Base-by-base conservation (phyloP, 2,888 invertebrate genomes). In the Hermaeophaga mercurialis region DNA sequence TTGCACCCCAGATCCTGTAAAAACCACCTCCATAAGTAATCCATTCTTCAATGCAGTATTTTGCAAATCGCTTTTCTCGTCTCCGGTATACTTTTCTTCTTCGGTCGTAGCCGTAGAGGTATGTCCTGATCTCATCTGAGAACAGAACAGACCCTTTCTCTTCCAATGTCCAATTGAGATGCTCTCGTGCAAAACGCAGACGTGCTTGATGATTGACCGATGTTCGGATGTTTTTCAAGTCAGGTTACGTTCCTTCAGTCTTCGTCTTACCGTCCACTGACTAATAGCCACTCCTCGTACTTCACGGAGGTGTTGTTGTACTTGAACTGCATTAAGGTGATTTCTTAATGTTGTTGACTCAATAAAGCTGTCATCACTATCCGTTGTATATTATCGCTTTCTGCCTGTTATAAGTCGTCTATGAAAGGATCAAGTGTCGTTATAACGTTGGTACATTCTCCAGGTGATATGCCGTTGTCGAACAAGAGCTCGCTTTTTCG, bases 41-140 rank as follows among this genome's bases (percentile, higher is more conserved):
- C 26, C 41, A 34, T 15, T 53, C 44, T 36, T 38, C 28, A 49
- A n/a, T 18, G 34, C 34, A 34, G 17, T 18, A 24, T 11, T 49
- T 11, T 24, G 33, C 19, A 43, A 43, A 43, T 43, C 26, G 24
- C 43, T 14, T 41, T 54, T 49, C 15, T 26, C 44, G 45, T 41
- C 54, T 54, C 14, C 57, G 41, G 58, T 31, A n/a, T 48, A 64
- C 57, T 64, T 60, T 61, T 49, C 41, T 63, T 63, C 63, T 57
- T 59, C 61, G 56, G 61, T 65, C 48, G 44, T 54, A 61, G 57
- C 59, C 61, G 60, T 63, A 46, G 54, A 63, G 55, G 47, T 46
- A 65, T 47, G 61, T 59, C 26, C 65, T 62, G 31, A 62, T 58
- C 61, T 61, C 65, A 59, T 67, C 59, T 54, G 58, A 65, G 54